Conservation (phyloP, 2,113 vertebrate genomes). For the Melanocharis versteri region DNA sequence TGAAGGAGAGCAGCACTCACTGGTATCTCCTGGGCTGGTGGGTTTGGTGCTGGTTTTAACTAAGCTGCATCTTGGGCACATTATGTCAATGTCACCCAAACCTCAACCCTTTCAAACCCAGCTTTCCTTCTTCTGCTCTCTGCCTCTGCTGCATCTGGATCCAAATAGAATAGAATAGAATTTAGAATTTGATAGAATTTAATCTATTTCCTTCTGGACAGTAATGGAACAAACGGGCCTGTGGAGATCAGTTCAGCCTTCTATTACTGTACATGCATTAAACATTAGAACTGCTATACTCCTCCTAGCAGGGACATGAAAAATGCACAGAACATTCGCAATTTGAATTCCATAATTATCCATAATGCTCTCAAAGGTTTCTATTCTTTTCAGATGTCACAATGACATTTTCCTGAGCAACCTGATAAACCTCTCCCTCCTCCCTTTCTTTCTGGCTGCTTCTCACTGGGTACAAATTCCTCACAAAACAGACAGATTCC, state of each 20-base stretch:
- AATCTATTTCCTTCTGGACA: constrained; percentile 54
- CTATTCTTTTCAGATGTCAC: background rate
- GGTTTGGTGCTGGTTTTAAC: background rate
- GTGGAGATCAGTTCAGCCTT: constrained; percentile 27
- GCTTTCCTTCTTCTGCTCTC: background rate
- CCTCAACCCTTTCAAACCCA: background rate
- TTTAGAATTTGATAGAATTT: constrained; percentile 43
- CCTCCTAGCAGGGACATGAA: constrained; percentile 62
- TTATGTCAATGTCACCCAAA: background rate
- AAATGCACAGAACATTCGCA: constrained; percentile 67
- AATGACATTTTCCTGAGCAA: background rate
- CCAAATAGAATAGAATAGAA: constrained; percentile 27
- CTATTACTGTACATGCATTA: constrained; percentile 66
- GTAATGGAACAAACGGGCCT: constrained; percentile 19
- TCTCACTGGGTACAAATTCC: background rate
- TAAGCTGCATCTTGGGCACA: rapidly evolving
- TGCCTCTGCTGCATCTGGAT: background rate
- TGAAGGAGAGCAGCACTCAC: background rate
- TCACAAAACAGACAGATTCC: background rate
- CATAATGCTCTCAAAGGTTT: constrained; percentile 30
- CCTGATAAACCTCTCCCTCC: background rate
- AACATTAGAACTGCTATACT: constrained; percentile 64
- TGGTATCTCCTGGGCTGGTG: rapidly evolving
- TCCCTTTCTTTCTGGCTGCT: background rate
- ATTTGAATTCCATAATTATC: constrained; percentile 53